Evolutionary conservation across 2,797 vertebrate genomes (phyloP).

Genomic region (Hydrophis major): DNA sequence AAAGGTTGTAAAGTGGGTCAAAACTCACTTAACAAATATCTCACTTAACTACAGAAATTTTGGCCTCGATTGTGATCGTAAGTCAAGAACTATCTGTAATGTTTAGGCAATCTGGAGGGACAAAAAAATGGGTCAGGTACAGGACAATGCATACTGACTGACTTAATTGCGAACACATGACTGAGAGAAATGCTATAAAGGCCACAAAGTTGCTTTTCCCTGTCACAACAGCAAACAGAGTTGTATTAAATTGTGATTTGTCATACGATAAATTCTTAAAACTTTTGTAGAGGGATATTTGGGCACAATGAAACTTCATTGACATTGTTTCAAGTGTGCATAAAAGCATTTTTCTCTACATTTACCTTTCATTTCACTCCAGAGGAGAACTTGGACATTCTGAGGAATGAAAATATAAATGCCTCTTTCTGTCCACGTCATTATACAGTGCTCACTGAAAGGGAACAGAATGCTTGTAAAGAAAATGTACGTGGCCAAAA

Average conservation of each 20-base stretch:
- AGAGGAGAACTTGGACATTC: conserved; percentile 90
- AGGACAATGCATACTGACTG: neutral
- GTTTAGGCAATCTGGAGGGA: neutral
- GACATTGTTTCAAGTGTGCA: conserved; percentile 9
- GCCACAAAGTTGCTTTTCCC: neutral
- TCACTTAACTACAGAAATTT: too few relatives aligned
- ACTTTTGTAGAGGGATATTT: neutral
- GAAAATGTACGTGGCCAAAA: neutral
- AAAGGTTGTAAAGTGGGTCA: too few relatives aligned
- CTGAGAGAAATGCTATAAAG: neutral
- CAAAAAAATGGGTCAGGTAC: neutral
- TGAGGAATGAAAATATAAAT: conserved; percentile 94
- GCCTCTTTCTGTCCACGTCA: conserved; percentile 92
- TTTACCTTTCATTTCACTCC: conserved; percentile 92
- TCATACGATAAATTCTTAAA: neutral
- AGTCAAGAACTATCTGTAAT: too few relatives aligned
- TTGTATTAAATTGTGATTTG: neutral
- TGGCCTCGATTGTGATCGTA: too few relatives aligned
- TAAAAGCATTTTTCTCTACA: neutral
- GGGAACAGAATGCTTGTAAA: conserved; percentile 15
- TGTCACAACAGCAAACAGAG: neutral
- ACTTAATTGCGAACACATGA: neutral
- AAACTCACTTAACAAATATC: too few relatives aligned
- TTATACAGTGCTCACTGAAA: conserved; percentile 87
- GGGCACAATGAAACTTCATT: neutral